phyloP scores from a whole-genome alignment of 2,888 invertebrate genomes.

The Caenorhabditis macrosperma region DNA sequence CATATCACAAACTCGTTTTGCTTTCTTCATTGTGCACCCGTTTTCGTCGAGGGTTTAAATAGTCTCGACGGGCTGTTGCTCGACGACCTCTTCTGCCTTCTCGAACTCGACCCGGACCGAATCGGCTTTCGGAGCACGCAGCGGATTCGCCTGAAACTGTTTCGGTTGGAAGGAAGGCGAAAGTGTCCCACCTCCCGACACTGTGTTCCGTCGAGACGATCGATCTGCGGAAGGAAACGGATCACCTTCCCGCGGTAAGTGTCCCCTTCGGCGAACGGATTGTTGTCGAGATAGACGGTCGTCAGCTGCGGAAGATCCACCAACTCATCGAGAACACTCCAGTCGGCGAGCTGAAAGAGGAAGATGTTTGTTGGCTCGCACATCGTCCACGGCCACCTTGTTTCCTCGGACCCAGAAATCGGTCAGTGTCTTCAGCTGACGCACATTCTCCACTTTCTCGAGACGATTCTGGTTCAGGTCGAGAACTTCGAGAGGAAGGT shows the following conservation, averaged over 20 bases:
- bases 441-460: conserved; percentile 64
- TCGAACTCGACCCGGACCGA: conserved; percentile 27
- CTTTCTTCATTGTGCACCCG: no score
- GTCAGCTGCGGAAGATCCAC: conserved; percentile 63
- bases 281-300: conserved; percentile 71
- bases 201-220: conserved; percentile 61
- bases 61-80: neutral
- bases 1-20: no score
- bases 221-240: conserved; percentile 62
- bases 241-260: conserved; percentile 53
- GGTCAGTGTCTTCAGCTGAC: conserved; percentile 69
- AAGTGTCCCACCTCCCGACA: conserved; percentile 26
- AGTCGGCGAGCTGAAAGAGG: conserved; percentile 66
- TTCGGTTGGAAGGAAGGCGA: neutral
- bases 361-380: no score
- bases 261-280: conserved; percentile 63
- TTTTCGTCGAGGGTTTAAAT: no score
- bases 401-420: conserved; percentile 77
- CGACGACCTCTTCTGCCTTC: conserved; percentile 1
- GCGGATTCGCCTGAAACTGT: conserved; percentile 12
- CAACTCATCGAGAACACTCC: conserved; percentile 67
- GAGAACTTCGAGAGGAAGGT: conserved; percentile 69
- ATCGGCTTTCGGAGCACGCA: conserved; percentile 45
- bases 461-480: conserved; percentile 76
- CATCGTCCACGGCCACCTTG: conserved; percentile 45